Evolutionary conservation across 2,797 vertebrate genomes (phyloP), one percentile per base, ranked within the genome.

Genomic region (Siniperca undulata): DNA sequence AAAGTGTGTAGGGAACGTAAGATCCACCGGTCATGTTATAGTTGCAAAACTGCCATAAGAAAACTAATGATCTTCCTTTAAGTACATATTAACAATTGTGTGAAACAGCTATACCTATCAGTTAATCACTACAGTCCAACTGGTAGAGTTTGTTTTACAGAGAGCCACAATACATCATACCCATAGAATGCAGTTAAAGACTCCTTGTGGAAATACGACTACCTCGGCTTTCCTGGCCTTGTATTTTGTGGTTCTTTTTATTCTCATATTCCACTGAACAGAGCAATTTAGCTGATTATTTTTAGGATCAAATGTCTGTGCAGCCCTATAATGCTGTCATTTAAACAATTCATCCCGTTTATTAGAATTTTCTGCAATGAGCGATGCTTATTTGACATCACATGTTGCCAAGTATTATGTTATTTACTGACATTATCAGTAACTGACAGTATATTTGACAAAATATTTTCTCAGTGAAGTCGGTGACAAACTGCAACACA

Each of bases 191-290:
- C 84, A 88, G 64, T 89, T 87, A 70, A 91, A 92, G 71, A 78
- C 42, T 70, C 70, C 58, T 71, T 86, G 81, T 92, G 93, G 91
- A 93, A 89, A 91, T 78, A 77, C 0, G 46, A 52, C 81, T 53
- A 86, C 86, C 82, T 91, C 80, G 11, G 78, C 66, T 88, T 89
- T 93, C 84, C 88, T 88, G 88, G 87, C 79, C 77, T 86, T 83
- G 84, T 73, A 24, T 86, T 81, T 70, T 93, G 91, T 74, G 91
- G 90, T 83, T 81, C 42, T 78, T 91, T 89, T 88, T 80, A 88
- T 86, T 84, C 86, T 90, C 79, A 80, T 81, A 86, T 91, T 93
- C 83, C 77, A 89, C 91, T 86, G 87, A 83, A 86, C 80, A 59
- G 81, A 77, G 86, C 80, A 88, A 80, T 88, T 86, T 72, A 72